Base-by-base conservation (phyloP, 2,888 invertebrate species). In the Lepidochitona cinerea region DNA sequence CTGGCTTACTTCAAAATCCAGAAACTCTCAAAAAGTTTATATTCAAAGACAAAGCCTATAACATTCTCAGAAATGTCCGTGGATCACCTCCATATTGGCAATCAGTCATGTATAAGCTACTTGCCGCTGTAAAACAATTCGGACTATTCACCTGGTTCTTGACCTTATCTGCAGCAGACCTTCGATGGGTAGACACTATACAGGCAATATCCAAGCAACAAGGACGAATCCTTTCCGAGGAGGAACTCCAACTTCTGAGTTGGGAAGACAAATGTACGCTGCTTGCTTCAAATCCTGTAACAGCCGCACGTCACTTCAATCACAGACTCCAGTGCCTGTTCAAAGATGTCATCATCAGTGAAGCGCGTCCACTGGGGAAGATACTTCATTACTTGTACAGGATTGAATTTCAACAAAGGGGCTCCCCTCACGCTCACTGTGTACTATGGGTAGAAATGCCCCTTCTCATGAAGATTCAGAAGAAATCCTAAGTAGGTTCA, bases 1-100 rank as follows among this genome's bases (percentile, higher is more conserved):
- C 72, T 73, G 79, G 74, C 69, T 75, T 73, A 23, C 41, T 70
- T 9, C 29, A 74, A 29, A 71, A 37, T 18, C 12, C 52, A 26
- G 70, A 70, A 5, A 23, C 52, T 52, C 3, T 70, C 26, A 49
- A 26, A 23, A 12, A 26, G 12, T 53, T 70, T 7, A 33, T 64
- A 5, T 3, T n/a, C 23, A 52, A 53, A 53, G 33, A 70, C 29
- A 18, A 18, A 26, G 70, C 32, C 18, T 70, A 23, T 53, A 49
- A 32, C 9, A 53, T 70, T 32, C 70, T 70, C 53, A 49, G 29
- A 53, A 49, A 29, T 32, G 32, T 70, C 5, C 6, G 70, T 18
- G 70, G 54, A 14, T 29, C 70, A 53, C 70, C 70, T 23, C 29
- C 70, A 37, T 70, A 70, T 53, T 70, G 70, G 52, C 37, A 53